Evolutionary conservation across 2,797 vertebrate genomes (phyloP), one percentile per base, ranked within the genome.

Genomic region (Percopsis omiscomaycus): DNA sequence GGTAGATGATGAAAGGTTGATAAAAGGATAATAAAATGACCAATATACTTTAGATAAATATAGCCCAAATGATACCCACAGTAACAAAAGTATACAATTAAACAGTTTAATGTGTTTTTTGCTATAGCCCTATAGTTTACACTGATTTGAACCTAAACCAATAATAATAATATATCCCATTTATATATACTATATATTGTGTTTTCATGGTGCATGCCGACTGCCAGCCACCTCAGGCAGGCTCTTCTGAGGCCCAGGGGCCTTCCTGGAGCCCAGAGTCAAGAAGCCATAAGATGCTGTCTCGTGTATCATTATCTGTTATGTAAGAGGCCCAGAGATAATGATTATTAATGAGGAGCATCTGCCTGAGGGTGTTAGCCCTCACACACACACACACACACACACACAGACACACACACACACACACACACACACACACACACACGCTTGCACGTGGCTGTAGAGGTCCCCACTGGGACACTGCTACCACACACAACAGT

Each of bases 301-400:
- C 65, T 46, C 9, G 9, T 48, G 59, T 61, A 27, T 77, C 59
- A 51, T 52, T 54, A 9, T 11, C 51, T 67, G 61, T 71, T 50
- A 44, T 32, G n/a, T 54, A 65, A 68, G 65, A 45, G 55, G 53
- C 50, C 58, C 61, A 74, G 51, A 56, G 66, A 64, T 79, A 57
- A 75, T 73, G 66, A 84, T 75, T 77, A 85, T 83, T 81, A 74
- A 85, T 79, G 73, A 69, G 59, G 44, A 81, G 69, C 77, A 85
- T 80, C 73, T 82, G 78, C 69, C 71, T 1, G 64, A 28, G 74
- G 69, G 68, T 62, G 64, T 58, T 55, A 27, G 22, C 37, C 64
- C 66, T 63, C 10, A 12, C 71, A 14, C 12, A 29, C 62, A 59
- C 37, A 54, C 37, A 64, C 57, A 55, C 37, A 59, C 59, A 3